Conservation (phyloP, 2,888 invertebrate species). For the Pilophorus perplexus region DNA sequence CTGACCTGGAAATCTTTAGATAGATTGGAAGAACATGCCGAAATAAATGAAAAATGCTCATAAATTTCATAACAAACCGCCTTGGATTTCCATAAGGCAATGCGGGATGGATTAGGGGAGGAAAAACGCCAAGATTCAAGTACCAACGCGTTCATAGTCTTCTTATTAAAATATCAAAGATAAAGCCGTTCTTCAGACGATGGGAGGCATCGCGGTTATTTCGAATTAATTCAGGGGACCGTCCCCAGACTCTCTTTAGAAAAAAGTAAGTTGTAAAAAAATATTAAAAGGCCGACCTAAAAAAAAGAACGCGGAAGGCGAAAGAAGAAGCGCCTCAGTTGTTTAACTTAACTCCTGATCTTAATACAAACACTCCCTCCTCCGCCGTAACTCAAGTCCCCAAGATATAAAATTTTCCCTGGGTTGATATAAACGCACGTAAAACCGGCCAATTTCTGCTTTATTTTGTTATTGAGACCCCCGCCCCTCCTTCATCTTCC, state of each 20-base stretch:
- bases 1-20: too few species aligned
- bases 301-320: not conserved
- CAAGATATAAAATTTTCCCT: constrained; percentile 9
- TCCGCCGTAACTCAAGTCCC: constrained; percentile 4
- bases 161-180: constrained; percentile 5
- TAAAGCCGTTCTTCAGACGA: constrained; percentile 1
- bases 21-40: too few species aligned
- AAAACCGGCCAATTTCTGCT: constrained; percentile 38
- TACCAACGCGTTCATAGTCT: not conserved
- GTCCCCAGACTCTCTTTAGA: constrained; percentile 14
- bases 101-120: too few species aligned
- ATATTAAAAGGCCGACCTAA: constrained; percentile 2
- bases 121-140: too few species aligned
- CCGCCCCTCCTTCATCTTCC: not conserved
- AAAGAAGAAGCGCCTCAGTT: not conserved
- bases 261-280: constrained; percentile 10
- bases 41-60: too few species aligned
- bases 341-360: constrained; percentile 27
- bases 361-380: constrained; percentile 22
- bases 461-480: constrained; percentile 35
- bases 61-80: too few species aligned
- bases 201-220: constrained; percentile 7
- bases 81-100: too few species aligned
- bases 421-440: constrained; percentile 21
- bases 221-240: constrained; percentile 23